Conservation (phyloP, 1,140 invertebrate species). For the Atta colombica region DNA sequence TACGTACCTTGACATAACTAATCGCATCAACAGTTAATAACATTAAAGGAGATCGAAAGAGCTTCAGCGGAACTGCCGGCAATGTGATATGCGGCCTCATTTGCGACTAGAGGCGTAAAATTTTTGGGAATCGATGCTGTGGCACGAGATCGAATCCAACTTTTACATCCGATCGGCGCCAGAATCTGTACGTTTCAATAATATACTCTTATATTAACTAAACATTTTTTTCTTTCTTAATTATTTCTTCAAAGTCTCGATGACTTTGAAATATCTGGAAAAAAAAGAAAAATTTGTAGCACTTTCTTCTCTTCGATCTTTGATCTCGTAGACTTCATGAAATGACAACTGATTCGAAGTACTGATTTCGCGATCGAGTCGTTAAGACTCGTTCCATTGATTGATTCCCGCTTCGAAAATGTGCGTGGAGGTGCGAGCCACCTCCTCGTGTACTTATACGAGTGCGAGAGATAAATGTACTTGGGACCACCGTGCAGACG, state of each 20-base stretch:
- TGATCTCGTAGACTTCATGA: conserved; percentile 8
- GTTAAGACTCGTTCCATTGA: conserved; percentile 42
- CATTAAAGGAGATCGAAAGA: conserved; percentile 44
- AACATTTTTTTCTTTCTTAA: neutral
- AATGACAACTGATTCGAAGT: neutral
- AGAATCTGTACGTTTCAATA: conserved; percentile 1
- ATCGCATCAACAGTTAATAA: conserved; percentile 39
- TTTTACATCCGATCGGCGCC: neutral
- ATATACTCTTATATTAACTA: neutral
- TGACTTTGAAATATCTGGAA: neutral
- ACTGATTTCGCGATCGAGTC: neutral
- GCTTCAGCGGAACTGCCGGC: conserved; percentile 45
- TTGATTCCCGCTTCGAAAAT: conserved; percentile 41
- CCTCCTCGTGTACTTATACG: conserved; percentile 36
- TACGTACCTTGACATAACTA: conserved; percentile 40
- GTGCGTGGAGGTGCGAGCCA: conserved; percentile 12
- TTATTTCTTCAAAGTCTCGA: too few relatives aligned
- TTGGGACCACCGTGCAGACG: conserved; percentile 74
- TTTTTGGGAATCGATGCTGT: conserved; percentile 28
- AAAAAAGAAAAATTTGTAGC: neutral
- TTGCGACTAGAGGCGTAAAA: conserved; percentile 39
- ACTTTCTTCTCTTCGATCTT: neutral
- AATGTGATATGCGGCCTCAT: conserved; percentile 49
- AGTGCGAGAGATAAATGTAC: conserved; percentile 55
- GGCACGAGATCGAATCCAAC: conserved; percentile 15